Conservation (phyloP, 1,140 invertebrate genomes). For the Aphelenchoides besseyi region DNA sequence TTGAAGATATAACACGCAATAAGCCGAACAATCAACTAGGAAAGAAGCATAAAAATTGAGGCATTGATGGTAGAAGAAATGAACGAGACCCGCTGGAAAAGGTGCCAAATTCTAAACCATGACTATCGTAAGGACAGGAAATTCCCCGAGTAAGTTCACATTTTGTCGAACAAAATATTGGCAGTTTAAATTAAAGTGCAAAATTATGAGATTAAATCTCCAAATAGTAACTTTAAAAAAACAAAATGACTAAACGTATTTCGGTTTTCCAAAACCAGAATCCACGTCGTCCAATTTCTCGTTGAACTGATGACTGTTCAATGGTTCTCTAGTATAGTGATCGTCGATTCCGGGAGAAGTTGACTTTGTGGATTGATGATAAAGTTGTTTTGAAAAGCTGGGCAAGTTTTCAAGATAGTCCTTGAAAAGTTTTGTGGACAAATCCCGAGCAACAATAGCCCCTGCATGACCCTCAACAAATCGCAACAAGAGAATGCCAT, state of each 20-base stretch:
- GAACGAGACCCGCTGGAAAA: too few species aligned
- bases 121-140: not conserved
- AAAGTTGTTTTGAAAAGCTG: not conserved
- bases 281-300: constrained; percentile 8
- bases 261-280: constrained; percentile 8
- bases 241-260: constrained; percentile 3
- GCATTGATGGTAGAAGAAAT: too few species aligned
- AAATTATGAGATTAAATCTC: too few species aligned
- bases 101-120: constrained; percentile 1
- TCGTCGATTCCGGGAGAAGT: constrained; percentile 20
- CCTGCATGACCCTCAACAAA: constrained; percentile 62
- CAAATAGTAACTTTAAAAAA: not conserved
- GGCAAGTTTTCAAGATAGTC: constrained; percentile 24
- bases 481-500: constrained; percentile 56
- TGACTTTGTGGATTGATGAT: constrained; percentile 1
- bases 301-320: not conserved
- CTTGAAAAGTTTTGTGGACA: constrained; percentile 44
- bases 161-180: not conserved
- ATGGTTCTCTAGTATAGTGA: not conserved
- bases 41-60: too few species aligned
- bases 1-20: too few species aligned
- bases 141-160: not conserved
- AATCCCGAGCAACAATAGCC: constrained; percentile 58
- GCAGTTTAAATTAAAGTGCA: too few species aligned
- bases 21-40: too few species aligned